Percentiles rank a stretch among this genome's conserved stretches.
These are phyloP conservation scores for Drosophila gaucha DNA, from an alignment of 2,888 invertebrate species.

Conservation along the genomic window DNA sequence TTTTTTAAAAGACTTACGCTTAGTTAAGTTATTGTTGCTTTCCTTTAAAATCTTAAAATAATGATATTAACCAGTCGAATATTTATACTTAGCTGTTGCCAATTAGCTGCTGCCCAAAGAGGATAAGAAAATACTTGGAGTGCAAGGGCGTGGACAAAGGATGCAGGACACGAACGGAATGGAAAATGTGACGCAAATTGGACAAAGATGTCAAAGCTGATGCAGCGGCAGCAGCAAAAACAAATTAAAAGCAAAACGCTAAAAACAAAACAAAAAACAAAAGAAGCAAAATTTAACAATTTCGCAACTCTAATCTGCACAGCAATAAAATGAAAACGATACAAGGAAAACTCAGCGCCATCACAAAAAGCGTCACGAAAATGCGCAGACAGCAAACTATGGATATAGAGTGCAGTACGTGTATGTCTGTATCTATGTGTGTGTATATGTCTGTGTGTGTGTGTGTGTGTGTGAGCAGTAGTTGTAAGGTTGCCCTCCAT, in stretches of 20 bases:
- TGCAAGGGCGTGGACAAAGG: background rate
- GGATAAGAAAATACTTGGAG: background rate
- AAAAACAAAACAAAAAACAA: constrained; percentile 20
- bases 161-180: constrained; percentile 25
- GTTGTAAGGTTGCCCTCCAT: constrained; percentile 37
- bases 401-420: constrained; percentile 26
- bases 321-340: constrained; percentile 76
- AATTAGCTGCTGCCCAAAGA: constrained; percentile 35
- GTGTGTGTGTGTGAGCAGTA: constrained; percentile 17
- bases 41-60: background rate
- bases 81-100: constrained; percentile 33
- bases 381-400: constrained; percentile 61
- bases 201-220: constrained; percentile 39
- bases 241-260: constrained; percentile 44
- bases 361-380: constrained; percentile 70
- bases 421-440: constrained; percentile 16
- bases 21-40: constrained; percentile 5
- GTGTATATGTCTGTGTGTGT: constrained; percentile 6
- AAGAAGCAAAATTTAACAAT: constrained; percentile 75
- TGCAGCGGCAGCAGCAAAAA: constrained; percentile 24
- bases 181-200: constrained; percentile 50
- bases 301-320: constrained; percentile 76
- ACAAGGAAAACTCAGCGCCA: constrained; percentile 65
- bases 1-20: constrained; percentile 8
- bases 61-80: constrained; percentile 40